These are phyloP conservation scores for Eira barbara DNA, from an alignment of 2,113 vertebrate species.

Conservation along the genomic window DNA sequence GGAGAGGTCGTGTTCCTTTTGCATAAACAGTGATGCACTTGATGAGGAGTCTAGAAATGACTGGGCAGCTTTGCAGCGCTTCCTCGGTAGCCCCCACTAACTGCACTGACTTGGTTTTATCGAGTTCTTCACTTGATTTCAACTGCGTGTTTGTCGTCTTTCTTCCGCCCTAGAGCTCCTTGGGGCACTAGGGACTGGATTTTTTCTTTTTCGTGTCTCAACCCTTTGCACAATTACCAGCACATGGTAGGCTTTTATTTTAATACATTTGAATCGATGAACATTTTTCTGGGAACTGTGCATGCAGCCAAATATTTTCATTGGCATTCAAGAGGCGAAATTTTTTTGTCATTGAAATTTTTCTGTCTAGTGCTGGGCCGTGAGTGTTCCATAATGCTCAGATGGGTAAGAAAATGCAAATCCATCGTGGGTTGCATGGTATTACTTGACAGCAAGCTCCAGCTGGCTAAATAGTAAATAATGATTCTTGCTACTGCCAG, in stretches of 20 bases:
- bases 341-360: not conserved
- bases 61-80: not conserved
- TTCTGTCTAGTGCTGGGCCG: not conserved
- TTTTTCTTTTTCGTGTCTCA: not conserved
- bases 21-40: conserved; percentile 12
- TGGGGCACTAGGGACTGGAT: not conserved
- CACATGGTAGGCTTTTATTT: not conserved
- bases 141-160: not conserved
- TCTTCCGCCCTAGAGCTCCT: not conserved
- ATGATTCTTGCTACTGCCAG: not conserved
- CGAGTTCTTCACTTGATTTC: not conserved
- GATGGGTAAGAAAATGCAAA: not conserved
- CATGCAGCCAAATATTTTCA: not conserved
- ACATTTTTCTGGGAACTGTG: not conserved
- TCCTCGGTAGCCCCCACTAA: not conserved
- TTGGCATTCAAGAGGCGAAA: not conserved
- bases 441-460: not conserved
- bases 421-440: not conserved
- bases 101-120: not conserved
- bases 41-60: not conserved
- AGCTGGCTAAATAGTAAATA: not conserved
- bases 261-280: not conserved
- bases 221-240: not conserved
- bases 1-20: not conserved
- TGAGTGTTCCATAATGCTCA: not conserved